phyloP scores from a whole-genome alignment of 2,888 invertebrate species.

The Eueremaeus valkanovi region DNA sequence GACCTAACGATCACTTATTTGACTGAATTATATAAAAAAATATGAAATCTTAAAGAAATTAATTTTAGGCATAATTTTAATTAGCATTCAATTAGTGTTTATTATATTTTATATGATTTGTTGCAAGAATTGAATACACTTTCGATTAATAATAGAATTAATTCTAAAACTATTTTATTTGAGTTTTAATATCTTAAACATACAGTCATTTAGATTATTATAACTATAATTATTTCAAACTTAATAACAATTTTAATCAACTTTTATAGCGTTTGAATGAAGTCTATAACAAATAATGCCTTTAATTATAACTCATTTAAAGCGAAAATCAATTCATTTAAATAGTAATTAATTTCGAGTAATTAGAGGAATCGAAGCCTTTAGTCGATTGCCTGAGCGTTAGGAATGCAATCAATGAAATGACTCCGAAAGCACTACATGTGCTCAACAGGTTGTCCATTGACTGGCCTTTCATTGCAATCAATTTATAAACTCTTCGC shows the following conservation, averaged over 20 bases:
- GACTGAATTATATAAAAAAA: too few species aligned
- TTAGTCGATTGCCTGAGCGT: not conserved
- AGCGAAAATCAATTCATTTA: not conserved
- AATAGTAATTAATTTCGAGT: slow-evolving; percentile 20
- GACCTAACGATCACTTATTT: too few species aligned
- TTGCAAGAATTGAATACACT: too few species aligned
- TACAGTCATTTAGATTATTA: too few species aligned
- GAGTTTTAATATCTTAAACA: too few species aligned
- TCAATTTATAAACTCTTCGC: not conserved
- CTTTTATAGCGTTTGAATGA: not conserved
- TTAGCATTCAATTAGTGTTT: too few species aligned
- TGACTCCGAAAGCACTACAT: not conserved
- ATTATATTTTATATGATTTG: too few species aligned
- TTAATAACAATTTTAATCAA: not conserved
- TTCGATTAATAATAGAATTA: too few species aligned
- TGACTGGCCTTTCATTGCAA: not conserved
- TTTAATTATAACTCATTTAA: not conserved
- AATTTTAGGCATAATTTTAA: too few species aligned
- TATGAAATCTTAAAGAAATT: too few species aligned
- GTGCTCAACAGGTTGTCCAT: not conserved
- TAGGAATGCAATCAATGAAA: not conserved
- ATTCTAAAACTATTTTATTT: too few species aligned
- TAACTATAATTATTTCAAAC: not conserved
- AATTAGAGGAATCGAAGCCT: slow-evolving; percentile 12
- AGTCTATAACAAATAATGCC: not conserved